Conservation (phyloP, 2,888 invertebrate species). For the Metacarcinus magister region DNA sequence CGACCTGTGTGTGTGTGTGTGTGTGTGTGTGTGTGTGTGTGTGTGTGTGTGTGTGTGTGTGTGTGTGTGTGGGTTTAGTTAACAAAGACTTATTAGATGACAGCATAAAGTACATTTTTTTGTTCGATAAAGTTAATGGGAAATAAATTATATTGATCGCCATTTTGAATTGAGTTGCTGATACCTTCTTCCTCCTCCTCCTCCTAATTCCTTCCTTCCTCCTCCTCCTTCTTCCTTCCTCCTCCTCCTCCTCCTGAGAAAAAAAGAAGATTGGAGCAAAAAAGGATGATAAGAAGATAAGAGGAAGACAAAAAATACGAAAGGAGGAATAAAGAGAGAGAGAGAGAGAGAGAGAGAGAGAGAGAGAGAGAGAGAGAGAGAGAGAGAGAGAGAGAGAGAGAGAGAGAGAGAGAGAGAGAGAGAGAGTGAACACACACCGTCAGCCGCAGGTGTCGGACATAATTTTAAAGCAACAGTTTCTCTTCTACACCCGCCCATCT, state of each 20-base stretch:
- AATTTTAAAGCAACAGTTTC: too few relatives aligned
- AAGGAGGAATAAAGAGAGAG: neutral
- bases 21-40: constrained; percentile 26
- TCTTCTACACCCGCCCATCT: too few relatives aligned
- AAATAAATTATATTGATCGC: neutral
- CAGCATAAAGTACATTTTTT: neutral
- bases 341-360: constrained; percentile 2
- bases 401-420: neutral
- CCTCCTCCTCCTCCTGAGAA: neutral
- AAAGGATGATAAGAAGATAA: neutral
- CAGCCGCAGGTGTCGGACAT: too few relatives aligned
- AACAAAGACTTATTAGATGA: neutral
- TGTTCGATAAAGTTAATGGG: neutral
- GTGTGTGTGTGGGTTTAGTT: neutral
- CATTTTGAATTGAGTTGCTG: neutral
- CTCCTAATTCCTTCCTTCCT: neutral
- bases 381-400: neutral
- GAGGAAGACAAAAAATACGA: neutral
- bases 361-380: constrained; percentile 4
- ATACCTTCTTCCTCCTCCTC: neutral
- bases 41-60: constrained; percentile 26
- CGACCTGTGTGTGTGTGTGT: neutral
- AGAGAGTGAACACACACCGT: too few relatives aligned
- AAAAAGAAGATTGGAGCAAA: neutral
- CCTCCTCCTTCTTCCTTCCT: too few relatives aligned